Base-by-base conservation (phyloP, 1,140 invertebrate species). In the Trichonephila clavipes region DNA sequence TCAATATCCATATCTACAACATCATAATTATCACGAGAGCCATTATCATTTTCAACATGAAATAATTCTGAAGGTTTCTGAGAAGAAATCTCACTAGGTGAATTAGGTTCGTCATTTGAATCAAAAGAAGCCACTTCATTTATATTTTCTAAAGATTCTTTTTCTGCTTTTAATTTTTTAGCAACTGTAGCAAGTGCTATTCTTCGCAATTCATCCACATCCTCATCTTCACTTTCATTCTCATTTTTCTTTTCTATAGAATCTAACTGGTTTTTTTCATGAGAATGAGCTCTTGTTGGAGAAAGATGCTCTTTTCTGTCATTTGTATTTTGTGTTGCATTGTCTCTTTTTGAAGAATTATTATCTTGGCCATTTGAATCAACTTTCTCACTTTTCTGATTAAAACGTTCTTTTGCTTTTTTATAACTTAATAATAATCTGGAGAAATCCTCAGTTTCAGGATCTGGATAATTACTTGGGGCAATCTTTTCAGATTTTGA, bases 1-100 rank as follows among this genome's bases (percentile, higher is more conserved):
- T 93, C 92, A 24, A 93, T 10, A 40, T 93, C 92, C 92, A 93
- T 93, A 64, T 93, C 92, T n/a, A 93, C 92, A 10, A 93, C 40
- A 62, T 93, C 86, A 93, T 88, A 88, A 82, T 93, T 93, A 82
- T 88, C 92, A 58, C 16, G 7, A 21, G 58, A 90, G 28, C 28
- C 58, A 90, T 64, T 40, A 90, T 51, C 88, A 77, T 28, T 34
- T 5, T 77, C 72, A 77, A 2, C 28, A 2, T 34, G 10, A 34
- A 18, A 77, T 18, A 14, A 34, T 77, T 77, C 28, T 7, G 18
- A 5, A 18, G 34, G 34, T 34, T 77, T 24, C 28, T 77, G 14
- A 18, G 34, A 16, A 1, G 28, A 7, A 34, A 40, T 18, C 4
- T 40, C 28, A 19, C 28, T 34, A 40, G 69, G 14, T 72, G 24